These are phyloP conservation scores for Poeciliopsis prolifica DNA, from an alignment of 2,113 vertebrate genomes.

Conservation along the genomic window DNA sequence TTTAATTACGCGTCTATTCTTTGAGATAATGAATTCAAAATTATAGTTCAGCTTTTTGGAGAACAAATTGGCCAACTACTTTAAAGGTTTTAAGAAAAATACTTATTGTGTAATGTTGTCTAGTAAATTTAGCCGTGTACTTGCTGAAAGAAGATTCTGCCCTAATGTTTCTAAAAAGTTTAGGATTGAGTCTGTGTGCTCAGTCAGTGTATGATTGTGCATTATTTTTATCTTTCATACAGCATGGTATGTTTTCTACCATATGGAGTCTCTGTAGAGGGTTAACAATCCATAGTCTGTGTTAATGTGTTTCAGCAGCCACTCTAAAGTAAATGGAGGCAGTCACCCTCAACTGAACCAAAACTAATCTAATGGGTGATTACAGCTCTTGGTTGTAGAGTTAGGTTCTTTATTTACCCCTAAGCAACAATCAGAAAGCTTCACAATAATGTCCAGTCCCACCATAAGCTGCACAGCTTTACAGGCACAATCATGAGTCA, in stretches of 20 bases:
- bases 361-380: conserved; percentile 69
- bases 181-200: conserved; percentile 1
- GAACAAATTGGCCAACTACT: conserved; percentile 27
- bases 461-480: background rate
- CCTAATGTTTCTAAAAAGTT: background rate
- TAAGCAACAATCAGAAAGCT: conserved; percentile 9
- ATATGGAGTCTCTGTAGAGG: conserved; percentile 59
- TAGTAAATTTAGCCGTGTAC: background rate
- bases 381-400: conserved; percentile 56
- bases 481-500: conserved; percentile 7
- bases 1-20: background rate
- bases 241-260: conserved; percentile 55
- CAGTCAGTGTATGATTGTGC: conserved; percentile 18
- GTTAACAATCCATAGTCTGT: conserved; percentile 69
- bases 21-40: conserved; percentile 7
- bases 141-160: background rate
- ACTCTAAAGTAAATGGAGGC: conserved; percentile 65
- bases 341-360: conserved; percentile 67
- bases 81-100: background rate
- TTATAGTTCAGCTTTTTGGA: conserved; percentile 18
- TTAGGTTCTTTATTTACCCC: conserved; percentile 14
- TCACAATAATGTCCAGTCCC: background rate
- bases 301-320: conserved; percentile 74
- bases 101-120: background rate
- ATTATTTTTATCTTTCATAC: conserved; percentile 35